Conservation (phyloP, 2,113 vertebrate species). For the Gobiocypris rarus region DNA sequence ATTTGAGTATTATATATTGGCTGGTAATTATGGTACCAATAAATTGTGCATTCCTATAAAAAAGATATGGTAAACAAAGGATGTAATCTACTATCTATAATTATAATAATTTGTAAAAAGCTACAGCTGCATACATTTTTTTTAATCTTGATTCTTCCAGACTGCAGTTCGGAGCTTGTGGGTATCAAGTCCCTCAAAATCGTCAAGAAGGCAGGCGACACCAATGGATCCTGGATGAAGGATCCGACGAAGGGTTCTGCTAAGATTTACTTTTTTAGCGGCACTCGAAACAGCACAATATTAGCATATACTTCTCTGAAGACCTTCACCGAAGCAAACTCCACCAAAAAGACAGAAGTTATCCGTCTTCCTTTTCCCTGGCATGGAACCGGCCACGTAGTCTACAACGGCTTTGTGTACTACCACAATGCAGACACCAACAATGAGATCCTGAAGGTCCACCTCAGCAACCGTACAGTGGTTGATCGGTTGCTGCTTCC, state of each 20-base stretch:
- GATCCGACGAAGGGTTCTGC: conserved; percentile 79
- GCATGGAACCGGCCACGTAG: conserved; percentile 88
- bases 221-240: conserved; percentile 88
- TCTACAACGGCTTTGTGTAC: conserved; percentile 86
- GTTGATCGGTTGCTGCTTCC: conserved; percentile 81
- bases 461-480: conserved; percentile 78
- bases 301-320: conserved; percentile 83
- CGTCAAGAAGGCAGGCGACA: conserved; percentile 82
- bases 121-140: no score
- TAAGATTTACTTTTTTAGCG: conserved; percentile 88
- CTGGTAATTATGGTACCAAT: no score
- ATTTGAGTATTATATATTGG: background rate
- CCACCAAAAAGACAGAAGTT: conserved; percentile 65
- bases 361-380: conserved; percentile 81
- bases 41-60: background rate
- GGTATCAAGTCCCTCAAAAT: conserved; percentile 90
- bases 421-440: conserved; percentile 84
- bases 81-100: background rate
- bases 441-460: conserved; percentile 90
- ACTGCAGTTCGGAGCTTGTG: conserved; percentile 79
- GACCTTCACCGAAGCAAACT: conserved; percentile 77
- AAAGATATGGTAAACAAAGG: background rate
- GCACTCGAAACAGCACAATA: conserved; percentile 79
- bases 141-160: conserved; percentile 75
- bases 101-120: background rate